phyloP scores from a whole-genome alignment of 2,888 invertebrate species.

The Temnothorax ravouxi region DNA sequence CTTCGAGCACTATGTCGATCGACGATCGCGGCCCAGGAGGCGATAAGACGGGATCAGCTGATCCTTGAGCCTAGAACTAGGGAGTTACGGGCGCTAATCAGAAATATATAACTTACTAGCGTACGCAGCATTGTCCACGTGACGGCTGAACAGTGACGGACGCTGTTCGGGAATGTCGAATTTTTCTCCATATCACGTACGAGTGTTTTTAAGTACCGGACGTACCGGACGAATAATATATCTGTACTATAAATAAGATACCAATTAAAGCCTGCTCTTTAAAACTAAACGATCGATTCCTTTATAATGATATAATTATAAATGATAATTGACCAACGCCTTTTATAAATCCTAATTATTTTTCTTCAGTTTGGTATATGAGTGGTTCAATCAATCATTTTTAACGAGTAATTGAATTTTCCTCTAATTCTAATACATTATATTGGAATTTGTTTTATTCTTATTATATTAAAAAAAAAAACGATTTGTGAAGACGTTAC shows the following conservation, averaged over 20 bases:
- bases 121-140: neutral
- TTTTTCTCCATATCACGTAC: neutral
- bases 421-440: too few species aligned
- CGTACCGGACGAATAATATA: neutral
- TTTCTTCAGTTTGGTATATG: neutral
- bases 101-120: too few species aligned
- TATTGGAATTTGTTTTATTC: neutral
- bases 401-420: too few species aligned
- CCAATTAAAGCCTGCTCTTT: neutral
- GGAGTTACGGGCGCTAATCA: neutral
- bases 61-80: neutral
- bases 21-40: neutral
- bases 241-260: neutral
- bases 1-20: neutral
- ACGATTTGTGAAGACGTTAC: neutral
- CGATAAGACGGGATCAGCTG: conserved; percentile 27
- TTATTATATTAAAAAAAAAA: neutral
- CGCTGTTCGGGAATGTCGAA: neutral
- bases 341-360: too few species aligned
- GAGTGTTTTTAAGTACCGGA: neutral
- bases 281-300: neutral
- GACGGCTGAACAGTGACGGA: conserved; percentile 5
- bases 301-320: too few species aligned
- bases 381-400: neutral
- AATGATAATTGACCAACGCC: too few species aligned